Base-by-base conservation (phyloP, 1,140 invertebrate genomes). In the Philotrypesis tridentata region DNA sequence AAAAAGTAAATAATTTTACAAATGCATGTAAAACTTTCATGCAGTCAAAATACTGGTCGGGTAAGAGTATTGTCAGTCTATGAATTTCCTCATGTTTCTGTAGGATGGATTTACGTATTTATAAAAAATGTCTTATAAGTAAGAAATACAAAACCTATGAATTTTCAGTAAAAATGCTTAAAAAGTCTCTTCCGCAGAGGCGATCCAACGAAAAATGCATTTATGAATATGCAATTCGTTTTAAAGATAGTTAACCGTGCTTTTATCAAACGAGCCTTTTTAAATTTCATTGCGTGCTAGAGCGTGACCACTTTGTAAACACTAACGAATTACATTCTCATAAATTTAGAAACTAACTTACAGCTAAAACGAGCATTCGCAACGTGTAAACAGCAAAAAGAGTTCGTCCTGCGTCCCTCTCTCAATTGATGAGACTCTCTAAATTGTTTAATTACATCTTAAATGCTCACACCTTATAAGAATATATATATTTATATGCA, bases 21-120 rank as follows among this genome's bases (percentile, higher is more conserved):
- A 78, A 37, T 79, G 33, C 17, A n/a, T 12, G 68, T 68, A 6
- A 40, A 48, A 72, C 29, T 82, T 29, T 43, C 33, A 63, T 77
- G 9, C 23, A 72, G 74, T 77, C 27, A 77, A 82, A 84, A 84
- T 83, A 83, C 82, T 84, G 81, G 61, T 79, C 31, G 29, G 63
- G 48, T 79, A 83, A 75, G 31, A 76, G 60, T 80, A 80, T 77
- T 76, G 48, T 84, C 78, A 84, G 81, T 84, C 78, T 83, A 80
- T 74, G 48, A 63, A 70, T 70, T 14, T 80, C 25, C 48, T 61
- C 14, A 43, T 43, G 71, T 61, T 80, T n/a, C 8, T 75, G 37
- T 21, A 63, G 60, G 33, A 83, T 80, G 63, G 40, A 75, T 63
- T 67, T 83, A 29, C 63, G n/a, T 68, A n/a, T 55, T 67, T 12